Evolutionary conservation across 2,888 invertebrate species (phyloP), one percentile per base, ranked within the genome.

Genomic region (Chrysodeixis includens): DNA sequence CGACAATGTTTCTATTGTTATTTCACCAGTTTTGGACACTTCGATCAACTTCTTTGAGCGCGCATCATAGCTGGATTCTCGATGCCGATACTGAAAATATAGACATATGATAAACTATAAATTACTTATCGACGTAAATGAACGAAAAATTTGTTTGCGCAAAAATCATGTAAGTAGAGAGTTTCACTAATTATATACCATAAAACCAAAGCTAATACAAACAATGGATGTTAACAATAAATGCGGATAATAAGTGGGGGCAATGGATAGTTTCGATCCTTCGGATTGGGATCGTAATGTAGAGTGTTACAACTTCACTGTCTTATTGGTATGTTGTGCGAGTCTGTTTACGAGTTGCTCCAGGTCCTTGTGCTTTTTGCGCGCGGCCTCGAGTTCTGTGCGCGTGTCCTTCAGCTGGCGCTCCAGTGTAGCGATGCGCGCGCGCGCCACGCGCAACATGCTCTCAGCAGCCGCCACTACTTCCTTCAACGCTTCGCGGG

Each of bases 1-100:
- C 7, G 90, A 89, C 49, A 95, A 73, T 16, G 90, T 71, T 71
- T 93, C 94, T 59, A 94, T 92, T 0, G 94, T 90, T 0, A 89
- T 75, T 88, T 94, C 95, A 40, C 93, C 94, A 62, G 89, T 93
- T 85, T 93, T 94, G 0, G 95, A 93, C 26, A 90, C 86, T 83
- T 94, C 92, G 0, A 92, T 49, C 62, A 94, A 80, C 73, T 92
- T 94, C 78, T 84, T 93, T 1, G 93, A 92, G 8, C 93, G 88
- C 1, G 90, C 89, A 61, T 94, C 94, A 71, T 86, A 93, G 40
- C 87, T 91, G 0, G 87, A 75, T 74, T 94, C 94, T 12, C 94
- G 90, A 62, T 92, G 89, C 40, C 92, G 94, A 80, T 88, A 91
- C 94, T 95, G 46, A 79, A 82, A 76, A 53, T 52, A 53, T 52